Evolutionary conservation across 92 coral and sea anemone species (phyloP).

Genomic region (Palythoa grandis): DNA sequence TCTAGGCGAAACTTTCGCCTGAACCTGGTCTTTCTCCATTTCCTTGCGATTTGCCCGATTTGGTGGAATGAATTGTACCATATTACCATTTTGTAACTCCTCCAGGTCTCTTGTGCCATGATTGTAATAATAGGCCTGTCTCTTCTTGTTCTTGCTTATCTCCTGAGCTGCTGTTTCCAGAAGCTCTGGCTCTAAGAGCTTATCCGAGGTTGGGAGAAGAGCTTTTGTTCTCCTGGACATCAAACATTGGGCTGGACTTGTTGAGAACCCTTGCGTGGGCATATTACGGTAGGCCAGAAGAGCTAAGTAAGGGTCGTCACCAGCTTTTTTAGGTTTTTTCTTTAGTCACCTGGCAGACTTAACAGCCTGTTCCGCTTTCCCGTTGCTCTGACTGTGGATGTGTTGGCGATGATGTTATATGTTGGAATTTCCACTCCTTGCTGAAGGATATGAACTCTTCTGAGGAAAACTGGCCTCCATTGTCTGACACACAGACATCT

Average conservation of each 20-base stretch:
- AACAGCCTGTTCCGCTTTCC: slow-evolving; percentile 9
- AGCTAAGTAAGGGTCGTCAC: background rate
- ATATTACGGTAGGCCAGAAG: slow-evolving; percentile 6
- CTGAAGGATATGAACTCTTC: slow-evolving; percentile 5
- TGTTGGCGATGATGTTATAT: background rate
- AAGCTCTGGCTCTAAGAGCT: background rate
- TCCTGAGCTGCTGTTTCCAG: too few species aligned
- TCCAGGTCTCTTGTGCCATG: too few species aligned
- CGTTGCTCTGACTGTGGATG: background rate
- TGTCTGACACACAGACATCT: slow-evolving; percentile 20
- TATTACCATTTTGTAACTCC: too few species aligned
- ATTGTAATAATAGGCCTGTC: too few species aligned
- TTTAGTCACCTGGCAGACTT: background rate
- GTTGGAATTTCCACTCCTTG: background rate
- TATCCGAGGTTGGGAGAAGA: background rate
- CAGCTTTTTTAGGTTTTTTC: background rate
- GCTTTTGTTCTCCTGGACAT: too few species aligned
- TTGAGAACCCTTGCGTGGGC: background rate
- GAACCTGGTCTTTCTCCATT: background rate
- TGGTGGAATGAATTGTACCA: background rate
- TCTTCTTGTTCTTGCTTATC: too few species aligned
- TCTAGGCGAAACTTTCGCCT: too few species aligned
- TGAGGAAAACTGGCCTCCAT: slow-evolving; percentile 2
- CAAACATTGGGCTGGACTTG: too few species aligned
- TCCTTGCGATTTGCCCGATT: slow-evolving; percentile 8